These are phyloP conservation scores for Microvelia longipes DNA, from an alignment of 1,140 invertebrate species.

Conservation along the genomic window DNA sequence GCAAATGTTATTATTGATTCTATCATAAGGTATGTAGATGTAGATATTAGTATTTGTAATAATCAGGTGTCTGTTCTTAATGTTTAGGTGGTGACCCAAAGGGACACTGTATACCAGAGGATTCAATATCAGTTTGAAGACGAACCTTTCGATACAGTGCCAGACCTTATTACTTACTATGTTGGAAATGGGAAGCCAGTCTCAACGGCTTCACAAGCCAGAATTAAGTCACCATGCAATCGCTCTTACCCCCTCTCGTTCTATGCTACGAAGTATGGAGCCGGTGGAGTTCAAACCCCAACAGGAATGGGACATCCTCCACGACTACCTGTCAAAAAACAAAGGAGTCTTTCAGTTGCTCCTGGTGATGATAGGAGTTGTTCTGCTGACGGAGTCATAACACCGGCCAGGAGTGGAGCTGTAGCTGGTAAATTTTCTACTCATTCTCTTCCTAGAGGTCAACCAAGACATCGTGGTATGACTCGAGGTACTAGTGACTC, in stretches of 20 bases:
- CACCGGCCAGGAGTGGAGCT: slow-evolving; percentile 8
- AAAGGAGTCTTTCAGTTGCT: slow-evolving; percentile 48
- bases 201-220: slow-evolving; percentile 69
- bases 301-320: slow-evolving; percentile 40
- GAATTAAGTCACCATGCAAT: slow-evolving; percentile 62
- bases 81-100: slow-evolving; percentile 65
- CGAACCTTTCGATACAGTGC: slow-evolving; percentile 80
- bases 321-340: slow-evolving; percentile 47
- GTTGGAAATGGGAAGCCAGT: slow-evolving; percentile 78
- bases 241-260: slow-evolving; percentile 49
- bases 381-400: slow-evolving; percentile 42
- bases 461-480: slow-evolving; percentile 5
- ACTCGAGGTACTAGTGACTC: slow-evolving; percentile 39
- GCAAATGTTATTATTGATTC: no score
- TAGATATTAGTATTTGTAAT: no score
- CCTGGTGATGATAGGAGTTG: slow-evolving; percentile 41
- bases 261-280: slow-evolving; percentile 42
- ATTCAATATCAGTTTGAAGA: slow-evolving; percentile 89
- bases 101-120: slow-evolving; percentile 77
- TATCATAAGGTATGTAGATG: no score
- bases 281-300: slow-evolving; percentile 32
- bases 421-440: slow-evolving; percentile 35
- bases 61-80: no score
- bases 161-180: slow-evolving; percentile 85
- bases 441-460: slow-evolving; percentile 37